Conservation (phyloP, 64 coral and sea anemone species). For the Montipora efflorescens region DNA sequence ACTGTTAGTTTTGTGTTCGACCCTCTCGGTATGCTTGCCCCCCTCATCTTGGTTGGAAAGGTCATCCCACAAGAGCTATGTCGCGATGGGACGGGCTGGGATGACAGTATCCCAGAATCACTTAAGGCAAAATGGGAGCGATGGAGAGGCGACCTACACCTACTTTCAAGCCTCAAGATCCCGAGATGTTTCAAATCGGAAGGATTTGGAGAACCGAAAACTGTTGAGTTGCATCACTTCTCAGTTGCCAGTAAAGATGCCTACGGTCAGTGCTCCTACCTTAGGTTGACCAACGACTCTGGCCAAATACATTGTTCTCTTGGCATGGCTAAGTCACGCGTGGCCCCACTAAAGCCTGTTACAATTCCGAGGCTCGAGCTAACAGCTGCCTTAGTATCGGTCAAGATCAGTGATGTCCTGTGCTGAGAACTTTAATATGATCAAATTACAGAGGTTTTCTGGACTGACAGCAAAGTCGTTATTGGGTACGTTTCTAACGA, state of each 20-base stretch:
- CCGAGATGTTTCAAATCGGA: background rate
- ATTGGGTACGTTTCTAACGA: conserved; percentile 35
- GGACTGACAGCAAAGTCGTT: conserved; percentile 33
- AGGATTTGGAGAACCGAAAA: background rate
- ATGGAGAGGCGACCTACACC: conserved; percentile 25
- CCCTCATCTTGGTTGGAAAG: conserved; percentile 6
- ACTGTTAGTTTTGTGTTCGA: conserved; percentile 32
- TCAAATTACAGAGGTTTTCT: conserved; percentile 15
- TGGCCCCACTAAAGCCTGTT: conserved; percentile 7
- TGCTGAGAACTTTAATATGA: conserved; percentile 7
- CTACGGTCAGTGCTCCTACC: conserved; percentile 60
- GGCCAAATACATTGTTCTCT: conserved; percentile 37
- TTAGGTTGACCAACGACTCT: conserved; percentile 26
- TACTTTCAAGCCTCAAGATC: background rate
- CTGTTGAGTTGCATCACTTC: conserved; percentile 58
- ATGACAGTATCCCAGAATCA: conserved; percentile 10
- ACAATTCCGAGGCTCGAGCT: conserved; percentile 32
- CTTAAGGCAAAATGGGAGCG: conserved; percentile 1
- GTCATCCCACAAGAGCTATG: background rate
- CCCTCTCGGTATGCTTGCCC: background rate
- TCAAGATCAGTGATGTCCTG: background rate
- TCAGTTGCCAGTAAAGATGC: conserved; percentile 42
- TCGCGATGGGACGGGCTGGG: background rate
- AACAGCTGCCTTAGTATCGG: background rate
- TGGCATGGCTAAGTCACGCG: background rate